phyloP scores from a whole-genome alignment of 2,888 invertebrate species.

The Morinoia aosen region DNA sequence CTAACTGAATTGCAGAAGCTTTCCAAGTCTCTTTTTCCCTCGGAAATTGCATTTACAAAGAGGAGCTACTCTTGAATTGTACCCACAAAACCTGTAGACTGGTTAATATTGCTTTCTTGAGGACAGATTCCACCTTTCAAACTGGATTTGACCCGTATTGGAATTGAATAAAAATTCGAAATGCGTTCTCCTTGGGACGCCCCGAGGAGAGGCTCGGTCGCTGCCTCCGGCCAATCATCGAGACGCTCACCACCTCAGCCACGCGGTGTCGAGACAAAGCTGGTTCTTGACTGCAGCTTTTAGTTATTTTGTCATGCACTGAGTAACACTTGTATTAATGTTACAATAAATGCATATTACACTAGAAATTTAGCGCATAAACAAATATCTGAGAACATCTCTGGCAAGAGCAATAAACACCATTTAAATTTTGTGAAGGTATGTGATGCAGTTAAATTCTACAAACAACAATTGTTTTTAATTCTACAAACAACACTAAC shows the following conservation, averaged over 20 bases:
- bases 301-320: neutral
- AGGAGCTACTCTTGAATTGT: constrained; percentile 47
- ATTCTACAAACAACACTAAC: neutral
- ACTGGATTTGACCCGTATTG: constrained; percentile 52
- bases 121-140: constrained; percentile 51
- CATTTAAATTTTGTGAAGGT: neutral
- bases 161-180: constrained; percentile 52
- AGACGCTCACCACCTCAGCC: neutral
- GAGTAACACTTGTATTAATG: neutral
- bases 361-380: too few relatives aligned
- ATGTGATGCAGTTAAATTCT: neutral
- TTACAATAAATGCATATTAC: neutral
- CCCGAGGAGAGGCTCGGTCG: neutral
- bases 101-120: constrained; percentile 49
- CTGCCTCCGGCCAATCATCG: neutral
- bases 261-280: neutral
- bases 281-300: neutral
- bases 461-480: too few relatives aligned
- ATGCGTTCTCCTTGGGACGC: constrained; percentile 22
- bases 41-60: constrained; percentile 51
- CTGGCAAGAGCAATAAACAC: too few relatives aligned
- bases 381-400: too few relatives aligned
- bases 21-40: constrained; percentile 46
- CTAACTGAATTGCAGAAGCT: constrained; percentile 49
- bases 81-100: constrained; percentile 51